phyloP scores from a whole-genome alignment of 2,888 invertebrate species.

The Augiades crinisus region DNA sequence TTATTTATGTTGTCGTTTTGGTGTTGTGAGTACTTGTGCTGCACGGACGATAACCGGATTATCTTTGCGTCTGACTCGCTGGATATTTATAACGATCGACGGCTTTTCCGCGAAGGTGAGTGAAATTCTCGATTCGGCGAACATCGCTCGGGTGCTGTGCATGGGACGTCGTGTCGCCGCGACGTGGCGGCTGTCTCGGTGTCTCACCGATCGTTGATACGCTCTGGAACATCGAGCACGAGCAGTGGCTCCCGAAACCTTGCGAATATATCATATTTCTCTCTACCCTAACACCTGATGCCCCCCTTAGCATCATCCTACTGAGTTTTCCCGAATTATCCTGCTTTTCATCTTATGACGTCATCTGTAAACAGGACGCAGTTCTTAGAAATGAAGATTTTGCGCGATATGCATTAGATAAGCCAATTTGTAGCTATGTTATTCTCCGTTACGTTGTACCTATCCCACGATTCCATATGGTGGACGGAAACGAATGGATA shows the following conservation, averaged over 20 bases:
- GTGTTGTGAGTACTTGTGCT: constrained; percentile 80
- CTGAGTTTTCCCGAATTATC: constrained; percentile 20
- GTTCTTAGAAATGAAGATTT: constrained; percentile 32
- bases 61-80: constrained; percentile 74
- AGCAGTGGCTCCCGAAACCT: constrained; percentile 38
- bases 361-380: constrained; percentile 40
- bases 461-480: constrained; percentile 73
- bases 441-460: constrained; percentile 47
- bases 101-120: constrained; percentile 67
- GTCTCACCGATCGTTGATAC: constrained; percentile 47
- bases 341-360: constrained; percentile 42
- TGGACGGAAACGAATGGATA: constrained; percentile 67
- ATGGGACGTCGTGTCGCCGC: constrained; percentile 53
- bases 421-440: constrained; percentile 55
- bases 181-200: constrained; percentile 66
- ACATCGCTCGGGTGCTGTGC: constrained; percentile 44
- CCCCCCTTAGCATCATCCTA: not conserved
- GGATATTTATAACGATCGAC: constrained; percentile 74
- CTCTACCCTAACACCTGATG: not conserved
- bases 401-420: constrained; percentile 20
- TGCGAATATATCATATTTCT: constrained; percentile 34
- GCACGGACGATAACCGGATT: constrained; percentile 78
- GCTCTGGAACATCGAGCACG: constrained; percentile 51
- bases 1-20: constrained; percentile 81
- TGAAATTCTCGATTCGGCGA: constrained; percentile 52